Conservation (phyloP, 2,797 vertebrate genomes). For the Melanotaenia nigrans region DNA sequence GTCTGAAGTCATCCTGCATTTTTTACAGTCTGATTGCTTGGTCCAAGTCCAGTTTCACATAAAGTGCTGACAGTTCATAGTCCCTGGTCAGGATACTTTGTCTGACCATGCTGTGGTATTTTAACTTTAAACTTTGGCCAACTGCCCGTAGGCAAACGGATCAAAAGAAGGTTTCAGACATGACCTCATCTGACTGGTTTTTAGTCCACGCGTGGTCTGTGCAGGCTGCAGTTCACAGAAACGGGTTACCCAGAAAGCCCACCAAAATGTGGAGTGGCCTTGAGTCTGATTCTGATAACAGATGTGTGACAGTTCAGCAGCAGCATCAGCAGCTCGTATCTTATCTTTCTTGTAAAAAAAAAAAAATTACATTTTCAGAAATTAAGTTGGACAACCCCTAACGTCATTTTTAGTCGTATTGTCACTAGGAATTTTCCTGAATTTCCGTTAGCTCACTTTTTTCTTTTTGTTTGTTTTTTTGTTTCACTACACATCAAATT, state of each 20-base stretch:
- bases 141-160: conserved; percentile 26
- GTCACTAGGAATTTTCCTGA: neutral
- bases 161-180: conserved; percentile 21
- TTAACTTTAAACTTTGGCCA: conserved; percentile 44
- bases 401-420: neutral
- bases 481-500: neutral
- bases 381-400: neutral
- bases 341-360: conserved; percentile 12
- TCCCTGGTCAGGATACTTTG: neutral
- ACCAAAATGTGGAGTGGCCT: conserved; percentile 34
- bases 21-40: neutral
- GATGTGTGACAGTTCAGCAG: conserved; percentile 27
- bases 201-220: conserved; percentile 7
- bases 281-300: conserved; percentile 16
- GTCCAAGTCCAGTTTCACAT: neutral
- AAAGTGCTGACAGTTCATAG: neutral
- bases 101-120: neutral
- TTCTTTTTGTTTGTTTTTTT: too few species aligned
- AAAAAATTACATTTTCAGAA: neutral
- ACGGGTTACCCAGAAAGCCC: conserved; percentile 26
- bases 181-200: conserved; percentile 46
- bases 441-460: too few species aligned
- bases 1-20: neutral
- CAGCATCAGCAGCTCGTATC: neutral
- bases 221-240: conserved; percentile 32